A percentile compares a stretch with the other conserved stretches of the same genome.
Conservation (phyloP, 2,888 invertebrate genomes). For the Cerastis rubricosa region DNA sequence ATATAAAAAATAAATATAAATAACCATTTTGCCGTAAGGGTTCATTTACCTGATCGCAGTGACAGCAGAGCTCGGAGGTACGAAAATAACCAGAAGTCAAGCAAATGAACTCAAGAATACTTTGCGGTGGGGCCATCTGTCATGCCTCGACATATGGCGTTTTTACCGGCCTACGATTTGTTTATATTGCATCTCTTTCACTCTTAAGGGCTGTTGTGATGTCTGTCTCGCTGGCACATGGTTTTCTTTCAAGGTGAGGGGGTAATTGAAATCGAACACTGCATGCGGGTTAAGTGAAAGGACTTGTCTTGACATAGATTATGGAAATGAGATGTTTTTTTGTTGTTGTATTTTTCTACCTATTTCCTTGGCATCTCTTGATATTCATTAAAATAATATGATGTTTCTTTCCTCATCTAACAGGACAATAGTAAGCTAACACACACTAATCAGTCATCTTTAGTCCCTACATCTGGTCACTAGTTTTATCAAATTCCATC, state of each 20-base stretch:
- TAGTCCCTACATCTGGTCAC: background rate
- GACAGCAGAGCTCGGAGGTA: conserved; percentile 41
- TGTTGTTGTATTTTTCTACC: conserved; percentile 13
- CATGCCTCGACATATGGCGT: conserved; percentile 85
- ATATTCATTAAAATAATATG: background rate
- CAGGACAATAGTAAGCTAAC: background rate
- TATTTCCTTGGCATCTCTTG: background rate
- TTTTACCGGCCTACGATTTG: conserved; percentile 87
- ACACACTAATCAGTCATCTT: conserved; percentile 1
- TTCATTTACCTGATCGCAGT: conserved; percentile 62
- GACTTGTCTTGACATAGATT: conserved; percentile 81
- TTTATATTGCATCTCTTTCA: conserved; percentile 80
- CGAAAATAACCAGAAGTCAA: conserved; percentile 69
- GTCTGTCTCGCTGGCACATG: conserved; percentile 73
- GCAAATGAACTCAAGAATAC: conserved; percentile 77
- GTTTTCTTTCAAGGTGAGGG: conserved; percentile 86
- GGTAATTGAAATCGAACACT: conserved; percentile 89
- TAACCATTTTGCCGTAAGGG: conserved; percentile 27
- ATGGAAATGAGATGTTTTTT: conserved; percentile 50
- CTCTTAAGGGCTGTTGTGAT: conserved; percentile 50
- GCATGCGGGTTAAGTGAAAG: conserved; percentile 89
- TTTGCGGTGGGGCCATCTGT: conserved; percentile 87
- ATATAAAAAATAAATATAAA: conserved; percentile 45
- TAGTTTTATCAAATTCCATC: background rate
- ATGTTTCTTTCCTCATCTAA: background rate